phyloP scores from a whole-genome alignment of 2,888 invertebrate genomes.

The Rhingia campestris region DNA sequence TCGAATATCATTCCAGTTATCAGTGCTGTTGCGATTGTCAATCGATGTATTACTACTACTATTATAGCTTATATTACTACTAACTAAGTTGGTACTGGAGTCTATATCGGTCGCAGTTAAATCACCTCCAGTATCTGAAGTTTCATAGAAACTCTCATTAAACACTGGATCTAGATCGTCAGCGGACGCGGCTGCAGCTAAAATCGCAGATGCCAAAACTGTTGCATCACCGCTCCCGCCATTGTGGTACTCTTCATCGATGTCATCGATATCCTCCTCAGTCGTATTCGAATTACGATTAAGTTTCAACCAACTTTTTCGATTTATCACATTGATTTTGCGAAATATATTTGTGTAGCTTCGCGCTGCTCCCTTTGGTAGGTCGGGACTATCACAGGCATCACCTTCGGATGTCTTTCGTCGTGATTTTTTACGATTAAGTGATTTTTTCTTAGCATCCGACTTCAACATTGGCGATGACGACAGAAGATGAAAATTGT shows the following conservation, averaged over 20 bases:
- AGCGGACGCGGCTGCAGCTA: conserved; percentile 63
- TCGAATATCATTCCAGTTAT: conserved; percentile 75
- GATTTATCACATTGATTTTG: conserved; percentile 75
- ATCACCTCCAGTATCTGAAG: conserved; percentile 81
- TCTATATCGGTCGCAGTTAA: conserved; percentile 80
- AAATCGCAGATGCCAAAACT: conserved; percentile 74
- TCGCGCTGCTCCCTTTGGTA: conserved; percentile 78
- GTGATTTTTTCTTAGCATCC: conserved; percentile 55
- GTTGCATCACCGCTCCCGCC: conserved; percentile 75
- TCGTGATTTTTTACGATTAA: conserved; percentile 66
- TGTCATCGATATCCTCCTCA: conserved; percentile 78
- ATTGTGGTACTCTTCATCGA: conserved; percentile 79
- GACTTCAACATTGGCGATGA: conserved; percentile 32
- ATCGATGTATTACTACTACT: conserved; percentile 82
- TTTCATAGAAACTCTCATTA: conserved; percentile 81
- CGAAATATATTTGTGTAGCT: conserved; percentile 80
- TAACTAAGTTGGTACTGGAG: conserved; percentile 81
- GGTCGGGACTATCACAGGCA: conserved; percentile 16
- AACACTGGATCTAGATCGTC: conserved; percentile 64
- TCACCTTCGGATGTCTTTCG: conserved; percentile 57
- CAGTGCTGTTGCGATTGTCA: conserved; percentile 77
- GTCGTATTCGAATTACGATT: conserved; percentile 77
- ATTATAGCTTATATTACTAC: conserved; percentile 82
- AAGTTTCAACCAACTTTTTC: conserved; percentile 75
- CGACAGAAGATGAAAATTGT: conserved; percentile 58